Evolutionary conservation across 1,140 invertebrate genomes (phyloP), one percentile per base, ranked within the genome.

Genomic region (Doryteuthis pealeii): DNA sequence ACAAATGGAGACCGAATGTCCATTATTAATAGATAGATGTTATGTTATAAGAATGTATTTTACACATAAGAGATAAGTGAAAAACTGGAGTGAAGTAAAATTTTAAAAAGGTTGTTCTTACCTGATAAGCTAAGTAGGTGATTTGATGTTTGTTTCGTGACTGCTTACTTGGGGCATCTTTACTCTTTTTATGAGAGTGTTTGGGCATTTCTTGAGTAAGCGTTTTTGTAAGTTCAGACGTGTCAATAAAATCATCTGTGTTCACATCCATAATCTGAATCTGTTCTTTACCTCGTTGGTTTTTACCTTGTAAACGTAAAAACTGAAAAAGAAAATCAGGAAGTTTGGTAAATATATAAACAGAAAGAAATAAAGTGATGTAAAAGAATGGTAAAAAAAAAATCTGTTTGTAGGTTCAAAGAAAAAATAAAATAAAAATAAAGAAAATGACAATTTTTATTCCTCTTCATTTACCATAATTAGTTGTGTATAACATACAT

Each of bases 81-180:
- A n/a, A n/a, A n/a, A n/a, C n/a, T n/a, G n/a, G n/a, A n/a, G n/a
- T n/a, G n/a, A n/a, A n/a, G n/a, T n/a, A n/a, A n/a, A n/a, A n/a
- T n/a, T n/a, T n/a, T n/a, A n/a, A n/a, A 10, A 40, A 40, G 4
- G 35, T 40, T 40, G 3, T 40, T 10, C 76, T 79, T 83, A 92
- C 91, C 89, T 94, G 94, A 86, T 94, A 94, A 12, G 96, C 96
- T 73, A 98, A 90, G 87, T 98, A 98, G 3, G 95, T 97, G 79
- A 98, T 98, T 89, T 98, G 96, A 90, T 98, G 96, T 88, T 98
- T 98, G 54, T 92, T 89, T 79, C 91, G 92, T 76, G 93, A 93
- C 79, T 93, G 92, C 22, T 89, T 89, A 2, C 92, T 91, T 0
- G 92, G 92, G 78, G 92, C 90, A 79, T 91, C 90, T 30, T 86